Evolutionary conservation across 2,888 invertebrate species (phyloP).

Genomic region (Sylvicola cinctus): DNA sequence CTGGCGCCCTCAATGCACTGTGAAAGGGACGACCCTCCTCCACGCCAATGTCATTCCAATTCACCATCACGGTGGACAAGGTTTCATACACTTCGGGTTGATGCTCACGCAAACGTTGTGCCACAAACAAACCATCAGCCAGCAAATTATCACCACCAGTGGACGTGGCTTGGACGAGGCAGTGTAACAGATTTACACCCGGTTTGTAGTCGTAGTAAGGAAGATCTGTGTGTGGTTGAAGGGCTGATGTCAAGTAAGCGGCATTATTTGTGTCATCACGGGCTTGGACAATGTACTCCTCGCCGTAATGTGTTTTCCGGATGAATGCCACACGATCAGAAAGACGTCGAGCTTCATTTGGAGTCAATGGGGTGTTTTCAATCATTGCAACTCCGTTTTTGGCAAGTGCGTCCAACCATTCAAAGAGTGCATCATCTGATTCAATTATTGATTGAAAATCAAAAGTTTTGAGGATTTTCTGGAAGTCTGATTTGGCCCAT

Average conservation of each 20-base stretch:
- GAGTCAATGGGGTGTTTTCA: slow-evolving; percentile 32
- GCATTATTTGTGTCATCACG: slow-evolving; percentile 50
- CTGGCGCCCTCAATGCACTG: slow-evolving; percentile 37
- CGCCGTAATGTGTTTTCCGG: slow-evolving; percentile 51
- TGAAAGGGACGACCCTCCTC: slow-evolving; percentile 40
- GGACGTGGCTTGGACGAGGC: slow-evolving; percentile 39
- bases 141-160: slow-evolving; percentile 46
- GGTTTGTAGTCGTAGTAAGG: slow-evolving; percentile 60
- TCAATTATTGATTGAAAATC: slow-evolving; percentile 31
- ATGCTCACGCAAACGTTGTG: slow-evolving; percentile 32
- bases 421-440: slow-evolving; percentile 26
- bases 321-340: slow-evolving; percentile 45
- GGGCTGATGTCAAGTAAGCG: slow-evolving; percentile 43
- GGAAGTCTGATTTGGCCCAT: slow-evolving; percentile 34
- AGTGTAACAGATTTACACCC: slow-evolving; percentile 51
- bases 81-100: slow-evolving; percentile 34
- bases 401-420: slow-evolving; percentile 40
- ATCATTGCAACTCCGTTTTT: slow-evolving; percentile 44
- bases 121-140: slow-evolving; percentile 44
- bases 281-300: slow-evolving; percentile 41
- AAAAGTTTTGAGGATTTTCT: slow-evolving; percentile 27
- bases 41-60: slow-evolving; percentile 51
- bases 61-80: slow-evolving; percentile 36
- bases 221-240: slow-evolving; percentile 54
- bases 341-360: slow-evolving; percentile 33